Percentiles rank a stretch among this genome's conserved stretches.
phyloP scores from a whole-genome alignment of 2,888 invertebrate species.

The Eumerus sabulonum region DNA sequence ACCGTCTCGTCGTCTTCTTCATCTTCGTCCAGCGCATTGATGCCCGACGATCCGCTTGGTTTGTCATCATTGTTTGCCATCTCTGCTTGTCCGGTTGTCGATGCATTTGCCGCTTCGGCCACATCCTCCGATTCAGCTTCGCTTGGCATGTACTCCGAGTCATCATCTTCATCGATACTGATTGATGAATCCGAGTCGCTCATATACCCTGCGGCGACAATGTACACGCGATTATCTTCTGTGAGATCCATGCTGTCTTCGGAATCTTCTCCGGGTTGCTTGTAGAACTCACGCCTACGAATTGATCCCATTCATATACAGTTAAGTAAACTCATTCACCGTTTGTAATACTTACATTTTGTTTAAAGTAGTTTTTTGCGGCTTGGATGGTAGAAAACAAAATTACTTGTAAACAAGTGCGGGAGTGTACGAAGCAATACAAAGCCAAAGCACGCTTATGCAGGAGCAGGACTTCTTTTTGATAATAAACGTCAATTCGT shows the following conservation, averaged over 20 bases:
- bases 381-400: neutral
- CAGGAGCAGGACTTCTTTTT: slow-evolving; percentile 3
- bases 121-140: slow-evolving; percentile 32
- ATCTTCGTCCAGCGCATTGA: slow-evolving; percentile 75
- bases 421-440: slow-evolving; percentile 15
- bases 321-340: neutral
- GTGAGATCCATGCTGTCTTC: slow-evolving; percentile 57
- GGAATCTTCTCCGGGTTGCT: slow-evolving; percentile 66
- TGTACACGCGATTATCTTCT: slow-evolving; percentile 68
- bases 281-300: slow-evolving; percentile 45
- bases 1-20: slow-evolving; percentile 88
- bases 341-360: slow-evolving; percentile 29
- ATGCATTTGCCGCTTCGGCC: neutral
- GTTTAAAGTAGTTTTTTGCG: neutral
- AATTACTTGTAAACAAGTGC: slow-evolving; percentile 31
- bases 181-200: slow-evolving; percentile 75
- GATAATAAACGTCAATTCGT: slow-evolving; percentile 46
- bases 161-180: slow-evolving; percentile 46
- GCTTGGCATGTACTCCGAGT: slow-evolving; percentile 32
- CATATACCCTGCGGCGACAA: slow-evolving; percentile 71
- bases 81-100: neutral
- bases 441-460: slow-evolving; percentile 50
- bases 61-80: slow-evolving; percentile 33
- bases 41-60: slow-evolving; percentile 42
- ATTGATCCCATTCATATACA: neutral